phyloP scores from a whole-genome alignment of 2,888 invertebrate genomes.

The Parnassius orleans region DNA sequence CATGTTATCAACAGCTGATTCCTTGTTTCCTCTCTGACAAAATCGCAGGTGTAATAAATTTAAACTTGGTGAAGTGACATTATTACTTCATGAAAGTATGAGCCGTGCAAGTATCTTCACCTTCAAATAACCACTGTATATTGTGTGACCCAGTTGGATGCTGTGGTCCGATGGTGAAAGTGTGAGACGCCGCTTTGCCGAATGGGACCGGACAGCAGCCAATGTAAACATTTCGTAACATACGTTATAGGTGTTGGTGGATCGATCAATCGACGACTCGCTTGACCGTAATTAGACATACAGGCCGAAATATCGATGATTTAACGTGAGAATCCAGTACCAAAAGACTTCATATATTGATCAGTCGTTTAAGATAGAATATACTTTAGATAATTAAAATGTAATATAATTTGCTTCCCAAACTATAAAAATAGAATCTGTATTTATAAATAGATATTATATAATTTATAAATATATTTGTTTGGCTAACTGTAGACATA shows the following conservation, averaged over 20 bases:
- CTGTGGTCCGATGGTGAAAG: conserved; percentile 62
- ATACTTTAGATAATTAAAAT: no score
- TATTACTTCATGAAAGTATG: conserved; percentile 37
- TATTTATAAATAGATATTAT: no score
- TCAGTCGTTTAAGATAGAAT: no score
- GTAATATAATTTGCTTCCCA: no score
- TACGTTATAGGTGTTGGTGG: conserved; percentile 44
- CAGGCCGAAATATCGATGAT: conserved; percentile 47
- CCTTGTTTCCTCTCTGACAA: not conserved
- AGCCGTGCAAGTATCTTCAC: conserved; percentile 35
- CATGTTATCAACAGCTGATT: not conserved
- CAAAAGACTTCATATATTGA: no score
- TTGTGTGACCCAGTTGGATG: conserved; percentile 57
- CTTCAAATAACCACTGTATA: conserved; percentile 44
- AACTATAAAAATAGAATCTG: no score
- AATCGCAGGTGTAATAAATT: no score
- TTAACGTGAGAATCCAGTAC: conserved; percentile 31
- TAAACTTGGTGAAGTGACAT: conserved; percentile 7
- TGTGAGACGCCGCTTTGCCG: conserved; percentile 53
- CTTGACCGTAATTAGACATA: conserved; percentile 44
- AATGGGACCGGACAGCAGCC: conserved; percentile 43
- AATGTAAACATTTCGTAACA: conserved; percentile 68
- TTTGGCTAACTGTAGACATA: no score
- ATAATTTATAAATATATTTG: no score
- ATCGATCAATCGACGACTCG: conserved; percentile 52